Evolutionary conservation across 1,140 invertebrate species (phyloP), one percentile per base, ranked within the genome.

Genomic region (Drosophila insularis): DNA sequence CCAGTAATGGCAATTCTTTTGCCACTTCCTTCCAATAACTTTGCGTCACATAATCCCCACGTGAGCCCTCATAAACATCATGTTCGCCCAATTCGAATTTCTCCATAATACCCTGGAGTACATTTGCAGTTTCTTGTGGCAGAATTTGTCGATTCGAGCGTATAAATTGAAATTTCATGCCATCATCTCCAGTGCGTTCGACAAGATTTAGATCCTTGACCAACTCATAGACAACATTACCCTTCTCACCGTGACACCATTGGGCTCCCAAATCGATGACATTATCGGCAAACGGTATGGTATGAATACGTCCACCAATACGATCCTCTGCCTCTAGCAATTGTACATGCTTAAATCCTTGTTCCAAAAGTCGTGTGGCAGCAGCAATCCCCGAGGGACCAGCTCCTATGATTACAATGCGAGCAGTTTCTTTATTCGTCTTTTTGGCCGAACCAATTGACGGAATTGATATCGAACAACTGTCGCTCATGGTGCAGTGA

Each of bases 221-320:
- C 53, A 95, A 78, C 66, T 95, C 91, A 84, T 93, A 97, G 1
- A 96, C 94, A 14, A 93, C 87, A 92, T 97, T 96, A 14, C 92
- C 93, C 61, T 94, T 92, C 89, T 97, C 94, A 7, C 97, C 97
- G 74, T 98, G 97, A 74, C 97, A 94, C 85, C 87, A 91, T 53
- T 97, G 96, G 31, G 96, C 97, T 3, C 97, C 97, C 21, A 98
- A 80, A 90, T 98, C 97, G 7, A 97, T 92, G 31, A 93, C 90
- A 68, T 93, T 93, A n/a, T 94, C 93, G 1, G 93, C 94, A 80
- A 95, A 94, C 13, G 93, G 75, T 0, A 93, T 91, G 0, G 95
- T 95, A 40, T 93, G 73, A 27, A 96, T 93, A 55, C 96, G 93
- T 5, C 95, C 96, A 7, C 96, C 96, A 66, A 96, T 94, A 74